phyloP scores from a whole-genome alignment of 2,888 invertebrate species.

The Brachycybe producta region DNA sequence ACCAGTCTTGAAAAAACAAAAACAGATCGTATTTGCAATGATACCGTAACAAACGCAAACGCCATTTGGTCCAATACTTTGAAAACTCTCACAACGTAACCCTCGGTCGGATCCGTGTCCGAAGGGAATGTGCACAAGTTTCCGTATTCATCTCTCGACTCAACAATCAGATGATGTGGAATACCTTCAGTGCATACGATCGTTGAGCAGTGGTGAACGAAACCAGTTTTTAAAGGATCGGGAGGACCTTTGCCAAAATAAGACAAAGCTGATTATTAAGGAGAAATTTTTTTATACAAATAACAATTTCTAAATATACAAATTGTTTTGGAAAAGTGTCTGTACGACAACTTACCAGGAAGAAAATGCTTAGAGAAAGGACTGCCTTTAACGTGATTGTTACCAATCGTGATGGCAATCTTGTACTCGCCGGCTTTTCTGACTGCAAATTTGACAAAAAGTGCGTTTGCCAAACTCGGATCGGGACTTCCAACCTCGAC shows the following conservation, averaged over 20 bases:
- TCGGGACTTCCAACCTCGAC: slow-evolving; percentile 75
- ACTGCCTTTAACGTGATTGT: slow-evolving; percentile 67
- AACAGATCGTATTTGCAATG: background rate
- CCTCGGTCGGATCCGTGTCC: slow-evolving; percentile 46
- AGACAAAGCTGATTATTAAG: background rate
- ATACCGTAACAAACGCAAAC: background rate
- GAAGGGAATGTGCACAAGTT: slow-evolving; percentile 49
- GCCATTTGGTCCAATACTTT: background rate
- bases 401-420: slow-evolving; percentile 69
- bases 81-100: slow-evolving; percentile 34
- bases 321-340: too few species aligned
- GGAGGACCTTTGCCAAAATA: slow-evolving; percentile 48
- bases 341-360: slow-evolving; percentile 46
- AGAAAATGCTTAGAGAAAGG: slow-evolving; percentile 71
- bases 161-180: slow-evolving; percentile 63
- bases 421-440: slow-evolving; percentile 78
- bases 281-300: background rate
- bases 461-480: slow-evolving; percentile 70
- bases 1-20: slow-evolving; percentile 43
- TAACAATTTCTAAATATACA: too few species aligned
- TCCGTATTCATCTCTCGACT: slow-evolving; percentile 82
- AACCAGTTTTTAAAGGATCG: slow-evolving; percentile 67
- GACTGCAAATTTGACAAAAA: slow-evolving; percentile 81
- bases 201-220: slow-evolving; percentile 68
- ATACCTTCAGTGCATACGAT: slow-evolving; percentile 68